Conservation (phyloP, 2,888 invertebrate species). For the Phasia obesa region DNA sequence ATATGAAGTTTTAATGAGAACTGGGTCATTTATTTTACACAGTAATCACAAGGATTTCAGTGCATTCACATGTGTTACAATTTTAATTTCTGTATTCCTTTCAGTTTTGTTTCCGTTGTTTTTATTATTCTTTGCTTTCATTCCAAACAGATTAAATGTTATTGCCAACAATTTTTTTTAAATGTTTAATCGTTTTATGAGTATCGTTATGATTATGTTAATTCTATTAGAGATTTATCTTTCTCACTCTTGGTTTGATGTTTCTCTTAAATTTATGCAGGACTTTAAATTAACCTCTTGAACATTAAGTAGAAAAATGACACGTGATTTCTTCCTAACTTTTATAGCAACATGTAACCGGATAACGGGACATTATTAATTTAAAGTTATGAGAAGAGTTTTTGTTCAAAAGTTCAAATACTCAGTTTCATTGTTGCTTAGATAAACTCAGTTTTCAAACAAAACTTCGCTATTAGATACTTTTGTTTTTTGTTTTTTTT, state of each 20-base stretch:
- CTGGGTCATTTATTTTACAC: conserved; percentile 60
- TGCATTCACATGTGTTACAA: conserved; percentile 53
- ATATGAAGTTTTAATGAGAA: conserved; percentile 13
- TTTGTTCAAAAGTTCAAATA: not conserved
- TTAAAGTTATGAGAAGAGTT: not conserved
- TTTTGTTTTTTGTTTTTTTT: no score
- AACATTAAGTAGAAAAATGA: not conserved
- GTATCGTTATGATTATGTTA: conserved; percentile 7
- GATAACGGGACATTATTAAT: conserved; percentile 5
- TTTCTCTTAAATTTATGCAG: not conserved
- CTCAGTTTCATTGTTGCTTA: no score
- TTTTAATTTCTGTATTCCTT: conserved; percentile 43
- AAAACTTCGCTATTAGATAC: no score
- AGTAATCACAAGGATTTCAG: conserved; percentile 50
- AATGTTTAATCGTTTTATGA: conserved; percentile 19
- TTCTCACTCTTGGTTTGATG: not conserved
- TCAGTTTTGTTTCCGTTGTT: conserved; percentile 19
- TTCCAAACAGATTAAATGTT: conserved; percentile 19
- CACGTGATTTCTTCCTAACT: not conserved
- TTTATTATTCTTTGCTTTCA: not conserved
- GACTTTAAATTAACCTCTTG: not conserved
- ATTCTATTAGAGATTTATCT: conserved; percentile 3
- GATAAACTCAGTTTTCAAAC: no score
- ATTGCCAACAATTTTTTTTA: conserved; percentile 5
- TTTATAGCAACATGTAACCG: conserved; percentile 57